Evolutionary conservation across 30 jellyfish, hydroid and myxozoan species (phyloP), one percentile per base, ranked within the genome.

Genomic region (Aurelia coerulea): DNA sequence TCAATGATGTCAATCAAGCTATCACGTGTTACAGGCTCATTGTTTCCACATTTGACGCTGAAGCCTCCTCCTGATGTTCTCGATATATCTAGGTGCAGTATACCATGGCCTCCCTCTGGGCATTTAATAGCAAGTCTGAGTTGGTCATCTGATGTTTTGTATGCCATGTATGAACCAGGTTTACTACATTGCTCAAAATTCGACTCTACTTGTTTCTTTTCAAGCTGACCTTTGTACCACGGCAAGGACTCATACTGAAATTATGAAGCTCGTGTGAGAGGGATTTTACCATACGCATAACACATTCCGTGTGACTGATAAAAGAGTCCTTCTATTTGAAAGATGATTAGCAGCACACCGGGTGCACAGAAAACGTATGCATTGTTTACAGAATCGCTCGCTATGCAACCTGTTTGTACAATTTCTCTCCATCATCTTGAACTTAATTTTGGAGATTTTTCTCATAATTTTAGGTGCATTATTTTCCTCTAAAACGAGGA

Each of bases 221-320:
- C 70, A 76, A 83, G 65, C 10, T 60, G 66, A 58, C 97, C 97
- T 60, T 77, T 78, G 86, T 90, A 90, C 97, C 97, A 90, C 6
- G 91, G 78, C 73, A 81, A 58, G 10, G 88, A 76, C 15, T 87
- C 90, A 59, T 59, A 58, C 96, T 87, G 53, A 2, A 84, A 84
- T 12, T 14, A 42, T 11, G 17, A 29, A 31, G 29, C 1, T 49
- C 18, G 12, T 51, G 56, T 52, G 4, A 62, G 37, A 66, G 23
- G 19, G n/a, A 66, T 15, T 18, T 29, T 29, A 19, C 3, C 42
- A 0, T 46, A 46, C 56, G 56, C 2, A 46, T 46, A 0, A 39
- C 6, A 39, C 6, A 39, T 39, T 3, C 51, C 0, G 6, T 0
- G 6, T 39, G 8, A 39, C 51, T 39, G 4, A 39, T 9, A 3